Evolutionary conservation across 2,888 invertebrate genomes (phyloP).

Genomic region (Quadroppia sp.): DNA sequence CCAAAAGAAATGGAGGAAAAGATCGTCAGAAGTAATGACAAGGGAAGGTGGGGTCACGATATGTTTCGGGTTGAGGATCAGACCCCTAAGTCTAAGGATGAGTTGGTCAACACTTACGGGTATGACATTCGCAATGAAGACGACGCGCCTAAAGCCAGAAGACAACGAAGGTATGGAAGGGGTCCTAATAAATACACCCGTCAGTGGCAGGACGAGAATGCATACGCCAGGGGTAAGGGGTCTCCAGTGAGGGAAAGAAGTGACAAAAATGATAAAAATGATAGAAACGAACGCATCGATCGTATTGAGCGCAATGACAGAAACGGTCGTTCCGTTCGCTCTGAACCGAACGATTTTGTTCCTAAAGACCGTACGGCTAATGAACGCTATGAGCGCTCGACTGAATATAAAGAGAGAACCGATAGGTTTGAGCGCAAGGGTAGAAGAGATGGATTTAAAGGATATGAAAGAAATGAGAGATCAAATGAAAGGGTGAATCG

Average conservation of each 20-base stretch:
- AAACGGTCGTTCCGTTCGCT: too few relatives aligned
- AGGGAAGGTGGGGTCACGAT: constrained; percentile 77
- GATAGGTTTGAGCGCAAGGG: constrained; percentile 11
- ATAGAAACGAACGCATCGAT: neutral
- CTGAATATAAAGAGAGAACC: neutral
- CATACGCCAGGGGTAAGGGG: constrained; percentile 63
- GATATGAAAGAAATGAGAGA: neutral
- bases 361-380: neutral
- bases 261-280: neutral
- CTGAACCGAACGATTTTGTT: neutral
- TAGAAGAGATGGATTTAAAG: neutral
- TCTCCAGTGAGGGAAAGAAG: neutral
- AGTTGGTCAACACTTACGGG: constrained; percentile 78
- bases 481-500: constrained; percentile 12
- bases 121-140: constrained; percentile 93
- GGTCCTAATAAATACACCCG: constrained; percentile 87
- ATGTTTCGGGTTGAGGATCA: constrained; percentile 73
- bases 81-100: constrained; percentile 77
- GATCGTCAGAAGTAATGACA: constrained; percentile 46
- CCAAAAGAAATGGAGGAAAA: neutral
- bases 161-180: constrained; percentile 80
- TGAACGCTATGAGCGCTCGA: neutral
- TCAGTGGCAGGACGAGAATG: constrained; percentile 89
- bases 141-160: constrained; percentile 73
- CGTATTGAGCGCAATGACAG: neutral